Evolutionary conservation across 2,797 vertebrate genomes (phyloP), one percentile per base, ranked within the genome.

Genomic region (Clarias fuscus): DNA sequence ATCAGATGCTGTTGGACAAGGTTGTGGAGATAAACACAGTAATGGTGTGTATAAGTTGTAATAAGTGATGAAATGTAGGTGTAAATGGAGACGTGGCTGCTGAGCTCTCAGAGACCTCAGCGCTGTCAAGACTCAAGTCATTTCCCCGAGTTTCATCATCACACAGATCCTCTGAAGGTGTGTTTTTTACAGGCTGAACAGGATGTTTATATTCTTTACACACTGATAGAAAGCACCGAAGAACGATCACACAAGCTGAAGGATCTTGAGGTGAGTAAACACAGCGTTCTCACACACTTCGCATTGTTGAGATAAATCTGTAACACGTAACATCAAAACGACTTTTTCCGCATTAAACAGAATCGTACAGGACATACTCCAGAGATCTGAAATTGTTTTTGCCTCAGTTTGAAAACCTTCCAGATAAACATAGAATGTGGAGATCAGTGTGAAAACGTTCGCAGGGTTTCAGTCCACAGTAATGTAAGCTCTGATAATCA

Each of bases 151-250:
- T 84, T 84, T 58, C 68, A 84, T 73, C 68, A 73, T 27, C 13
- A 22, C 56, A 33, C 43, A 2, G 22, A 13, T 43, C 33, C 22
- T 43, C 14, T 62, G 1, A 48, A 27, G 40, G 14, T 8, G 61
- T n/a, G 62, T 33, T 27, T 71, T 83, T 20, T 7, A 20, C 43
- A 59, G 27, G 20, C 67, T 37, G 67, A 61, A n/a, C 33, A 22
- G 33, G 83, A 18, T 56, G 90, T 88, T 68, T 68, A 18, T 68
- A 33, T 18, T 33, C 15, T 18, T 33, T 68, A 68, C 30, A 68
- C 30, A 33, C 67, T 33, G 67, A 33, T 18, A 68, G 7, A 68
- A 68, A 33, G 15, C 27, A 11, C 27, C 18, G 30, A 33, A 33
- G 67, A 33, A 6, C 7, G 15, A 68, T 17, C 14, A 68, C 30